Evolutionary conservation across 2,888 invertebrate genomes (phyloP).

Genomic region (Aphodius granarius): DNA sequence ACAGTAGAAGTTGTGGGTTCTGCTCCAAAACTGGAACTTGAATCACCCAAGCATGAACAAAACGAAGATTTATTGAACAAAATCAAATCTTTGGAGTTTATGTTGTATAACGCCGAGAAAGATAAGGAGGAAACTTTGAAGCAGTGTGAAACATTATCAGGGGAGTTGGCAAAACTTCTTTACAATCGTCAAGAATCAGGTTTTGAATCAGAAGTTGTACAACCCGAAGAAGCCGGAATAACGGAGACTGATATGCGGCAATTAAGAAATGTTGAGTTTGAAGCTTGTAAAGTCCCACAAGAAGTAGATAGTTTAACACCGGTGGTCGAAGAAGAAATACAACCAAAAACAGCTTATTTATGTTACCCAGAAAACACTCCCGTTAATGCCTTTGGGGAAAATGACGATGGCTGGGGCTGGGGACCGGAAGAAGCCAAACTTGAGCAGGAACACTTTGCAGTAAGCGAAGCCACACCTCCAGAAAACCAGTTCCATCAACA

Average conservation of each 20-base stretch:
- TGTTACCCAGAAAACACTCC: conserved; percentile 40
- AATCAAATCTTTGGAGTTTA: conserved; percentile 50
- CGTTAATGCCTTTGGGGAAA: conserved; percentile 47
- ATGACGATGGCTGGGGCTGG: conserved; percentile 67
- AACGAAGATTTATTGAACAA: conserved; percentile 45
- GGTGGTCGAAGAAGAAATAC: conserved; percentile 39
- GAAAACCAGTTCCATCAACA: conserved; percentile 43
- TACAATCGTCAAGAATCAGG: conserved; percentile 37
- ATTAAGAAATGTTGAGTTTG: conserved; percentile 34
- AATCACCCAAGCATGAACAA: no score
- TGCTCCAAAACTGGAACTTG: conserved; percentile 18
- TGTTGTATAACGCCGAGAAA: conserved; percentile 51
- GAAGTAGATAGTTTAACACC: conserved; percentile 29
- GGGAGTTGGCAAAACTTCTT: conserved; percentile 47
- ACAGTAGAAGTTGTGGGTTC: not conserved
- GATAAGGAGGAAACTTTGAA: conserved; percentile 49
- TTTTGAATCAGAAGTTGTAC: conserved; percentile 23
- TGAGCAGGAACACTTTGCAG: conserved; percentile 54
- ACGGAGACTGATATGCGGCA: conserved; percentile 25
- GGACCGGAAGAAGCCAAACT: conserved; percentile 58
- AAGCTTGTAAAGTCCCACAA: conserved; percentile 27
- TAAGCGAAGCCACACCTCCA: conserved; percentile 38
- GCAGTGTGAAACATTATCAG: conserved; percentile 49
- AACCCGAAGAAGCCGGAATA: conserved; percentile 18
- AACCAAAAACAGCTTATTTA: conserved; percentile 44